These are phyloP conservation scores for Hedya salicella DNA, from an alignment of 2,888 invertebrate species.

Conservation along the genomic window DNA sequence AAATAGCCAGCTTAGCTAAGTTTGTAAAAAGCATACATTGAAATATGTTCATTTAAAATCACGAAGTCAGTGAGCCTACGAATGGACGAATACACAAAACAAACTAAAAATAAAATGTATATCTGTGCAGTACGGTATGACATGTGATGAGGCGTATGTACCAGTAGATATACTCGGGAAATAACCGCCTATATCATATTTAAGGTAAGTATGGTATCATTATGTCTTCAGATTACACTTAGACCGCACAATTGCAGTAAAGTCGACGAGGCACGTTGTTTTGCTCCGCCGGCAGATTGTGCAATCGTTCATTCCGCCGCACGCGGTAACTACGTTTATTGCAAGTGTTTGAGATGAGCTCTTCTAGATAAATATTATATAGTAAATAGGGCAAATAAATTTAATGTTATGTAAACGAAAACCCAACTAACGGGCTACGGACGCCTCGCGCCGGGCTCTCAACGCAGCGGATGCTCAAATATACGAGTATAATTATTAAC, in stretches of 20 bases:
- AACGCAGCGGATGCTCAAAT: too few relatives aligned
- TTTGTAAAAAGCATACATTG: too few relatives aligned
- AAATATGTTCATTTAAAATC: too few relatives aligned
- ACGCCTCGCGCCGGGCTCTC: too few relatives aligned
- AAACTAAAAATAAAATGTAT: neutral
- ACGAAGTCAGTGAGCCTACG: too few relatives aligned
- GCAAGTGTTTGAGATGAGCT: neutral
- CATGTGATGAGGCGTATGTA: neutral
- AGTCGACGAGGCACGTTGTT: neutral
- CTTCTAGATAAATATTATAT: neutral
- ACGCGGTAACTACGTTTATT: conserved; percentile 2
- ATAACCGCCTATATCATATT: conserved; percentile 14
- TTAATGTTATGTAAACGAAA: too few relatives aligned
- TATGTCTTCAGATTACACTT: conserved; percentile 12
- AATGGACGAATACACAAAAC: too few relatives aligned
- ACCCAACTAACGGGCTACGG: too few relatives aligned
- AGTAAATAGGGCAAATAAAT: conserved; percentile 4
- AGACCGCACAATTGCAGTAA: neutral
- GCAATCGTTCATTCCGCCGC: conserved; percentile 18
- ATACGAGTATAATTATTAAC: too few relatives aligned
- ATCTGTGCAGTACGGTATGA: neutral
- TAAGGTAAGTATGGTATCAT: neutral
- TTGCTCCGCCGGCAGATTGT: neutral
- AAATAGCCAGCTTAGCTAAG: too few relatives aligned
- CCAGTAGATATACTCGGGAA: neutral